Conservation (phyloP, 2,113 vertebrate species). For the Cheilinus undulatus region DNA sequence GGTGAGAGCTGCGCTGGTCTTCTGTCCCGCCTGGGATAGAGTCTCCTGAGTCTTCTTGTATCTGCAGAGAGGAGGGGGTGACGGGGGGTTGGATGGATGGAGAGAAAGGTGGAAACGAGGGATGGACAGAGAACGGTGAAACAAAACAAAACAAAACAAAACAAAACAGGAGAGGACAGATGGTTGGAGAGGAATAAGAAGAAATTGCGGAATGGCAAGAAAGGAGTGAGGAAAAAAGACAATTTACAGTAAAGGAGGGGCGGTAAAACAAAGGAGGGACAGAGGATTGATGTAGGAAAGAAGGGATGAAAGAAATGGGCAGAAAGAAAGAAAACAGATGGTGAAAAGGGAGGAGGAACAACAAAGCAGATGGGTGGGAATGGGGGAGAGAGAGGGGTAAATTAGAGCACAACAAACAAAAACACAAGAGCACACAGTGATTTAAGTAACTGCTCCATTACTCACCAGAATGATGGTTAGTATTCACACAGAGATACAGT, state of each 20-base stretch:
- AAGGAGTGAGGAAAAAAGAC: too few species aligned
- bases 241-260: too few species aligned
- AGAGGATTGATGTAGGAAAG: not conserved
- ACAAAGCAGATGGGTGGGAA: not conserved
- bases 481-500: not conserved
- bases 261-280: not conserved
- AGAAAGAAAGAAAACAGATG: not conserved
- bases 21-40: constrained; percentile 94
- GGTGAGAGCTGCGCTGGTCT: constrained; percentile 92
- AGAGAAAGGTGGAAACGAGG: not conserved
- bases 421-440: constrained; percentile 13
- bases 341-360: not conserved
- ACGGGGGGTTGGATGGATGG: not conserved
- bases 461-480: not conserved
- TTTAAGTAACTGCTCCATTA: not conserved
- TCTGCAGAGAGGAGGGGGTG: constrained; percentile 73
- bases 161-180: not conserved
- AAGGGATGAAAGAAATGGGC: not conserved
- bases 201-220: not conserved
- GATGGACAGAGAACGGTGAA: not conserved
- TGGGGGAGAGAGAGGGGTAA: not conserved
- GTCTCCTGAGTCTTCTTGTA: constrained; percentile 99
- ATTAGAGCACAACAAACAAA: constrained; percentile 1
- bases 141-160: not conserved
- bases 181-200: constrained; percentile 1